phyloP scores from a whole-genome alignment of 2,888 invertebrate species.

The Volucella inanis region DNA sequence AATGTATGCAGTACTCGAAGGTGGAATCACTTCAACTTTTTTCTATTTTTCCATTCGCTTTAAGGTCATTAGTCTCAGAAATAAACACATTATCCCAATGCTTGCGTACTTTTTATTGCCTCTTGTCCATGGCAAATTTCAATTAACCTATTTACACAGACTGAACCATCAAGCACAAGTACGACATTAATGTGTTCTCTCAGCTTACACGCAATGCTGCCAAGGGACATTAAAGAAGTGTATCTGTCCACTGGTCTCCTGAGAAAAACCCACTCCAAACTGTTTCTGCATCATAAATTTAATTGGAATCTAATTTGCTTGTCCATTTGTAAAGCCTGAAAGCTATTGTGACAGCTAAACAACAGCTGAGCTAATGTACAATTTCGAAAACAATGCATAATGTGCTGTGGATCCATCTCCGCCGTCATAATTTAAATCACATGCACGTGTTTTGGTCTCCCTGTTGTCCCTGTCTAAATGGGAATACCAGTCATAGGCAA shows the following conservation, averaged over 20 bases:
- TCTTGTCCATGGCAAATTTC: conserved; percentile 2
- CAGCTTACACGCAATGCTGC: conserved; percentile 20
- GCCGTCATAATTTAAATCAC: conserved; percentile 59
- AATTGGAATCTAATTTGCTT: conserved; percentile 41
- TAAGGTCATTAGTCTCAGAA: too few relatives aligned
- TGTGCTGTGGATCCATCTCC: conserved; percentile 45
- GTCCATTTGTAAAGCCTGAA: neutral
- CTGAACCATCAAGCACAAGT: neutral
- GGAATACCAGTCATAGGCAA: conserved; percentile 6
- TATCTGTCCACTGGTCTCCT: neutral
- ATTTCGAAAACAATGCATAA: conserved; percentile 49
- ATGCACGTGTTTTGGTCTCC: conserved; percentile 9
- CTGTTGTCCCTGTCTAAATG: neutral
- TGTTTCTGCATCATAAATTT: conserved; percentile 20
- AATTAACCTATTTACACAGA: conserved; percentile 17
- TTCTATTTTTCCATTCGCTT: too few relatives aligned
- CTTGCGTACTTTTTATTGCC: too few relatives aligned
- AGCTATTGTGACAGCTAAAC: conserved; percentile 16
- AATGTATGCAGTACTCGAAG: too few relatives aligned
- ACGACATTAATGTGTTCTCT: conserved; percentile 26
- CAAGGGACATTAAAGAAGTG: conserved; percentile 9
- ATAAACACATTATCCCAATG: too few relatives aligned
- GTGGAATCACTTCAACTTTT: too few relatives aligned
- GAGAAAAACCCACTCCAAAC: conserved; percentile 4
- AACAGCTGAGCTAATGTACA: conserved; percentile 12